These are phyloP conservation scores for Drosophila lowei DNA, from an alignment of 1,140 invertebrate species.

Conservation along the genomic window DNA sequence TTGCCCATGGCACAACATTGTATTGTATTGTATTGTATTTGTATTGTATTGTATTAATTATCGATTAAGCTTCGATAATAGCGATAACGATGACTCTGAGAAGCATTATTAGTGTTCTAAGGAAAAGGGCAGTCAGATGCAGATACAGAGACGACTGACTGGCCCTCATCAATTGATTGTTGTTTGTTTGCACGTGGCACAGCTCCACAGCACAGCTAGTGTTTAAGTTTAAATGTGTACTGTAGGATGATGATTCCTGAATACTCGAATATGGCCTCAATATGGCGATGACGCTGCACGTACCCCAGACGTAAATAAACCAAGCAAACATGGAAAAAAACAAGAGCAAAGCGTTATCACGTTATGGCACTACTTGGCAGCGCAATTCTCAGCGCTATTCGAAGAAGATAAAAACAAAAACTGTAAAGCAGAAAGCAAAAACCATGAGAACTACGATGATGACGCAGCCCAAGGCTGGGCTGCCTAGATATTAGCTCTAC, in stretches of 20 bases:
- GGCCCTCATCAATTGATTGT: slow-evolving; percentile 20
- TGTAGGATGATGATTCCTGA: slow-evolving; percentile 42
- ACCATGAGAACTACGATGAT: slow-evolving; percentile 34
- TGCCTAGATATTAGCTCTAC: slow-evolving; percentile 38
- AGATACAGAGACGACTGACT: not conserved
- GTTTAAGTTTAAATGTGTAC: slow-evolving; percentile 31
- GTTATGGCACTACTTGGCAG: no score
- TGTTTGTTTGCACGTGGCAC: slow-evolving; percentile 19
- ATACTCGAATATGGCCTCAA: slow-evolving; percentile 77
- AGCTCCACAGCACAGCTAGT: slow-evolving; percentile 17
- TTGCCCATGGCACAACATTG: slow-evolving; percentile 19
- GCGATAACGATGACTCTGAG: slow-evolving; percentile 36
- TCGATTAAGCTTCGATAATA: slow-evolving; percentile 33
- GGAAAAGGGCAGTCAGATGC: not conserved
- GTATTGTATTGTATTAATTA: slow-evolving; percentile 59
- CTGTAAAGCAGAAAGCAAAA: slow-evolving; percentile 35
- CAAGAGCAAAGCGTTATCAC: slow-evolving; percentile 47
- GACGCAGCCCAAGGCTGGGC: slow-evolving; percentile 32
- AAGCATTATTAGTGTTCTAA: slow-evolving; percentile 59
- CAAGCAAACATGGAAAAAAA: slow-evolving; percentile 29
- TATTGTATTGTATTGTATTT: slow-evolving; percentile 61
- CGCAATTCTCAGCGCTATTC: no score
- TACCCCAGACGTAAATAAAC: slow-evolving; percentile 22
- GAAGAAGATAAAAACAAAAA: no score
- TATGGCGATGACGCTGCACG: slow-evolving; percentile 46